Evolutionary conservation across 2,113 vertebrate species (phyloP).

Genomic region (Zosterops pallidus): DNA sequence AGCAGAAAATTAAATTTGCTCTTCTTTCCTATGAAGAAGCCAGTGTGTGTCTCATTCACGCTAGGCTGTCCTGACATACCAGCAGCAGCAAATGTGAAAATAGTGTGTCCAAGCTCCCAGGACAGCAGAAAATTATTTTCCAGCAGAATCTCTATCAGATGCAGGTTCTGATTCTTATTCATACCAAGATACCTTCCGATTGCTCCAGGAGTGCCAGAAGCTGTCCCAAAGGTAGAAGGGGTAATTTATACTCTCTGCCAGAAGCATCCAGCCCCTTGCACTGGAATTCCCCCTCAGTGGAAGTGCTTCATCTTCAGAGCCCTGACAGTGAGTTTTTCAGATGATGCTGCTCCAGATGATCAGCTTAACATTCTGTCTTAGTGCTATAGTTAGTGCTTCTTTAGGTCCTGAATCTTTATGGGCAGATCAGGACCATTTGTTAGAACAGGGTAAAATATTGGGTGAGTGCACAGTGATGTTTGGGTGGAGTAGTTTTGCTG

Average conservation of each 20-base stretch:
- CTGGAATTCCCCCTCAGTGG: background rate
- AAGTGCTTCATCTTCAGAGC: background rate
- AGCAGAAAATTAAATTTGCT: constrained; percentile 60
- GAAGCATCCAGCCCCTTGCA: background rate
- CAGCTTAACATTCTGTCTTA: background rate
- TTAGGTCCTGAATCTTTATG: background rate
- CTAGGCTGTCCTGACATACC: background rate
- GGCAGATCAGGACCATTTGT: background rate
- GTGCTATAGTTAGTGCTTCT: background rate
- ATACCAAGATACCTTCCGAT: background rate
- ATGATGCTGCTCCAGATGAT: background rate
- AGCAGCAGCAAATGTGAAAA: constrained; percentile 7
- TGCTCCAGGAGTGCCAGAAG: background rate
- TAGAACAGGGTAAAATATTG: background rate
- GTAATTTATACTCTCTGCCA: background rate
- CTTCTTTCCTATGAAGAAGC: background rate
- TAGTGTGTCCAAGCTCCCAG: background rate
- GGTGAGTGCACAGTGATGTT: background rate
- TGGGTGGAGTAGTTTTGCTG: background rate
- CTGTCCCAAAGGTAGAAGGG: background rate
- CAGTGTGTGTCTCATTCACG: background rate
- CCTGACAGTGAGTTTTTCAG: background rate
- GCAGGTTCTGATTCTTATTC: background rate
- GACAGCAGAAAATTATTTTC: background rate
- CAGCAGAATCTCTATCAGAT: background rate